Base-by-base conservation (phyloP, 2,888 invertebrate species). In the Meghimatium bilineatum region DNA sequence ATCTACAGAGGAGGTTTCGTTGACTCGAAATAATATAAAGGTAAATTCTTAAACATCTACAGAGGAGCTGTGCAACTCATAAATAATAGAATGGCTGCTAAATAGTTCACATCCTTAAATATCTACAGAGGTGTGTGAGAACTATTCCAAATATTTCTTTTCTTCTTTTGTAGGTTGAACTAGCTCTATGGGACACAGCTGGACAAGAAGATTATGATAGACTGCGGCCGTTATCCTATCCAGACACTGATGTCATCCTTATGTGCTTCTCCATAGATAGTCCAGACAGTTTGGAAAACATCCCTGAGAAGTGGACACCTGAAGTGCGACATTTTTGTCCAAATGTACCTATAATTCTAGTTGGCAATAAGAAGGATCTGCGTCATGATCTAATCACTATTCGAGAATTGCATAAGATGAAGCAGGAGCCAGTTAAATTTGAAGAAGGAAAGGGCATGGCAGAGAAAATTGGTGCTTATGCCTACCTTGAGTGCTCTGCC, bases 221-320 rank as follows among this genome's bases (percentile, higher is more conserved):
- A 94, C 95, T 98, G 93, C 96, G 98, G 94, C 98, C 98, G 88
- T 95, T 98, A 88, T 97, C 97, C 87, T 98, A 98, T 94, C 99
- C 98, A 83, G 99, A 99, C 94, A 99, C 99, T 87, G 99, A 99
- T 94, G 99, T 99, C 87, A 98, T 99, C 92, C 95, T 99, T 90
- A 98, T 99, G 98, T 99, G 99, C 95, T 99, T 99, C 95, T 98
- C 98, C 90, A 98, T 99, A 93, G 99, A 98, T 95, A 98, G 97
- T 93, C 99, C 98, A 32, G 98, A 99, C 95, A 98, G 98, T 90
- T 95, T 99, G 94, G 98, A 98, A 95, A 99, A 99, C 95, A 98
- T 99, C 94, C 97, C 98, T 89, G 98, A 99, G 95, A 99, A 99
- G 95, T 99, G 99, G 99, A 98, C 98, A 88, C 99, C 98, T 80